phyloP scores from a whole-genome alignment of 1,140 invertebrate species.

The Prorops nasuta region DNA sequence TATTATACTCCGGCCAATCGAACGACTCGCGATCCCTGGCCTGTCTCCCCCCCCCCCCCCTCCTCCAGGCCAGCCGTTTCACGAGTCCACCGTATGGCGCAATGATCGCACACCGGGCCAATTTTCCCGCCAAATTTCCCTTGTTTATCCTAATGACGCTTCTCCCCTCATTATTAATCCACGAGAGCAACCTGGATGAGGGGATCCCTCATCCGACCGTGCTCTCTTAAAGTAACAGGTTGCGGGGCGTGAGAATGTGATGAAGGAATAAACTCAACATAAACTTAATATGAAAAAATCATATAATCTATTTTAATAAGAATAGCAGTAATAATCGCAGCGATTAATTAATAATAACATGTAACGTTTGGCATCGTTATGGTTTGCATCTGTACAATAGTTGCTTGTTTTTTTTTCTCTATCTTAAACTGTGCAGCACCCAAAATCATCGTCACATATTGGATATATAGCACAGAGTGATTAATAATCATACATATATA shows the following conservation, averaged over 20 bases:
- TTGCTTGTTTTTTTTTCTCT: constrained; percentile 24
- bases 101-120: background rate
- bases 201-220: too few relatives aligned
- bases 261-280: constrained; percentile 15
- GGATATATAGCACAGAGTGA: too few relatives aligned
- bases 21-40: too few relatives aligned
- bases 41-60: too few relatives aligned
- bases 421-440: too few relatives aligned
- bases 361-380: constrained; percentile 54
- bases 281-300: constrained; percentile 36
- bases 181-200: constrained; percentile 13
- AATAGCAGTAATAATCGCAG: constrained; percentile 30
- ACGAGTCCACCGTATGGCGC: background rate
- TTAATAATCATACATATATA: too few relatives aligned
- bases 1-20: too few relatives aligned
- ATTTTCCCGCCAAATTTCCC: background rate
- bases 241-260: background rate
- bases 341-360: constrained; percentile 39
- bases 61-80: too few relatives aligned
- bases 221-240: constrained; percentile 10
- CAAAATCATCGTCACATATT: too few relatives aligned
- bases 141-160: background rate
- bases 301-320: constrained; percentile 34
- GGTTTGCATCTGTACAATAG: constrained; percentile 46
- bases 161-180: constrained; percentile 10